These are phyloP conservation scores for Eupeodes corollae DNA, from an alignment of 1,140 invertebrate species.

Conservation along the genomic window DNA sequence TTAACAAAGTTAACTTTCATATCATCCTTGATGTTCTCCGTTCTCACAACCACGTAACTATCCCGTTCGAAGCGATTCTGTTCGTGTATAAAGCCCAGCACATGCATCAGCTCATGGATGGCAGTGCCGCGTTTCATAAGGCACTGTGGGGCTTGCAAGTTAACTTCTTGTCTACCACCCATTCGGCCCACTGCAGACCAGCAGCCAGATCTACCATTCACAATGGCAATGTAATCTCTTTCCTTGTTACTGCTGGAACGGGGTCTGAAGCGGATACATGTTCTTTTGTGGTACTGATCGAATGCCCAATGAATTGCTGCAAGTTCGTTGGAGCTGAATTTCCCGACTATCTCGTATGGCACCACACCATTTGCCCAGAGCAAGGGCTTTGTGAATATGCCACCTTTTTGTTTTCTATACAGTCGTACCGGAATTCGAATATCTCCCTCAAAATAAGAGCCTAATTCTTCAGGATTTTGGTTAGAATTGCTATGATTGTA, in stretches of 20 bases:
- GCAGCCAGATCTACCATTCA: slow-evolving; percentile 56
- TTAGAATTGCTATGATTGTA: slow-evolving; percentile 45
- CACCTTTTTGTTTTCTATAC: slow-evolving; percentile 42
- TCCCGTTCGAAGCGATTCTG: slow-evolving; percentile 73
- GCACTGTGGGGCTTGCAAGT: slow-evolving; percentile 50
- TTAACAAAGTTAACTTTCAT: slow-evolving; percentile 59
- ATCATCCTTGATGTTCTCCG: slow-evolving; percentile 59
- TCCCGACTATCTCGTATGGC: slow-evolving; percentile 56
- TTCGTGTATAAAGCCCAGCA: slow-evolving; percentile 75
- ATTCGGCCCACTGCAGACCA: slow-evolving; percentile 65
- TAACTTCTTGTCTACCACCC: slow-evolving; percentile 40
- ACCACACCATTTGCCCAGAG: slow-evolving; percentile 56
- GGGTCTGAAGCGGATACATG: slow-evolving; percentile 58
- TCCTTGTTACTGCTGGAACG: slow-evolving; percentile 45
- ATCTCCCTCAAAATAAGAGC: slow-evolving; percentile 56
- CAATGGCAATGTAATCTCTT: slow-evolving; percentile 55
- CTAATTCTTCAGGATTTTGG: slow-evolving; percentile 62
- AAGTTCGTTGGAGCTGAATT: slow-evolving; percentile 42
- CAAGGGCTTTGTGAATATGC: slow-evolving; percentile 43
- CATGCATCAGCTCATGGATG: slow-evolving; percentile 75
- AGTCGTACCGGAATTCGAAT: slow-evolving; percentile 17
- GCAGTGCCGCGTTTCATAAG: slow-evolving; percentile 57
- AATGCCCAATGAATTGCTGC: slow-evolving; percentile 49
- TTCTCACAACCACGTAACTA: slow-evolving; percentile 55
- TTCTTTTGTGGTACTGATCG: slow-evolving; percentile 53